Conservation (phyloP, 2,888 invertebrate genomes). For the Halictus quadricinctus region DNA sequence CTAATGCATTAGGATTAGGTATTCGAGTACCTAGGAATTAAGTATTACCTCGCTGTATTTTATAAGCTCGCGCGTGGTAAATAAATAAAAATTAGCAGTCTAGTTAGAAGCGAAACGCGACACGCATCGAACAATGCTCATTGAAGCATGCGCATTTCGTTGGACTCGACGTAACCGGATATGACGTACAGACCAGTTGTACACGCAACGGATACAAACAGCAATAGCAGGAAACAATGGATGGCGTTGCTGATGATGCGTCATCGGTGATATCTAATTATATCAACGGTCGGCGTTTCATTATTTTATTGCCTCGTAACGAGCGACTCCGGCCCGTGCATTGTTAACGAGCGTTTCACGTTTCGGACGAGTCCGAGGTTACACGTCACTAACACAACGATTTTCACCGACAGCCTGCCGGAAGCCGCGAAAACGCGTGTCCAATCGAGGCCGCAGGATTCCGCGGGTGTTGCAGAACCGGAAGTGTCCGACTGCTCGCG, state of each 20-base stretch:
- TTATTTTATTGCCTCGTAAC: conserved; percentile 46
- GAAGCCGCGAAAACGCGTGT: conserved; percentile 36
- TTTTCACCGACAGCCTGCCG: conserved; percentile 28
- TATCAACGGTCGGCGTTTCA: conserved; percentile 21
- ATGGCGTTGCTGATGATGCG: background rate
- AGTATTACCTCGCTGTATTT: too few relatives aligned
- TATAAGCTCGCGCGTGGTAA: background rate
- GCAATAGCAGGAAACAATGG: background rate
- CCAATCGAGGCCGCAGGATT: conserved; percentile 19
- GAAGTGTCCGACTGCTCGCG: background rate
- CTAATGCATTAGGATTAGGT: too few relatives aligned
- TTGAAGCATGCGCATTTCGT: background rate
- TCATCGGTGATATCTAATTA: conserved; percentile 37
- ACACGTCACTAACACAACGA: conserved; percentile 28
- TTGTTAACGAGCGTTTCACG: conserved; percentile 38
- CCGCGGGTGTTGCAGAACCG: conserved; percentile 7
- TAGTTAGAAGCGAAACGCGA: too few relatives aligned
- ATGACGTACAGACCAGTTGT: background rate
- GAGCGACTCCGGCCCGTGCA: conserved; percentile 23
- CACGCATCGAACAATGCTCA: background rate
- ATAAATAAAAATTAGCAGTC: background rate
- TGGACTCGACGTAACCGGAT: background rate
- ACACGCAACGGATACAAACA: background rate
- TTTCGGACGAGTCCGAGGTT: conserved; percentile 27
- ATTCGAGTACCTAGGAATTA: too few relatives aligned